Conservation (phyloP, 2,888 invertebrate species). For the Notocelia uddmanniana region DNA sequence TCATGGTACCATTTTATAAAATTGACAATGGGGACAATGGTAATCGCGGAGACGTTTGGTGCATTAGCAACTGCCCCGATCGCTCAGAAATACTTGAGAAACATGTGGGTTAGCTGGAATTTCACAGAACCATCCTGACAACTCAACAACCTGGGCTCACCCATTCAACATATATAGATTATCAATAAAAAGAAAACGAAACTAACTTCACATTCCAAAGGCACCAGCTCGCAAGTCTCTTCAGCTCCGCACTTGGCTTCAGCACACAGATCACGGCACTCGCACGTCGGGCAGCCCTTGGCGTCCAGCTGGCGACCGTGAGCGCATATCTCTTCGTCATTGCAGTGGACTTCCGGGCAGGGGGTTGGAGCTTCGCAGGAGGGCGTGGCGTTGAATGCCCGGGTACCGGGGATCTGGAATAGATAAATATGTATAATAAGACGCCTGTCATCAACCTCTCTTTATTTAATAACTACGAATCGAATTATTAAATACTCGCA, state of each 20-base stretch:
- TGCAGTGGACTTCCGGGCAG: constrained; percentile 70
- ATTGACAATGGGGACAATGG: too few relatives aligned
- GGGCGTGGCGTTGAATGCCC: constrained; percentile 86
- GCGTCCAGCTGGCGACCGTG: constrained; percentile 73
- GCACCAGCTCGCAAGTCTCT: constrained; percentile 81
- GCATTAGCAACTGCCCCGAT: too few relatives aligned
- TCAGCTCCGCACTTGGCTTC: constrained; percentile 89
- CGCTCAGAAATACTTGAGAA: too few relatives aligned
- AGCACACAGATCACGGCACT: constrained; percentile 92
- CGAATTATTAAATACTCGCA: too few relatives aligned
- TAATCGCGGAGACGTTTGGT: too few relatives aligned
- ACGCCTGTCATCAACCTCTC: not conserved
- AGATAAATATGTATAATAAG: not conserved
- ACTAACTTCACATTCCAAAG: constrained; percentile 76
- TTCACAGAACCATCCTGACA: too few relatives aligned
- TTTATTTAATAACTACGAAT: too few relatives aligned
- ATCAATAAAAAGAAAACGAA: not conserved
- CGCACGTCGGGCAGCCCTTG: constrained; percentile 90
- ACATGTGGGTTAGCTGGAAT: too few relatives aligned
- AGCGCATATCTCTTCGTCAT: constrained; percentile 64
- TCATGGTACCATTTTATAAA: too few relatives aligned
- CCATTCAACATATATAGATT: not conserved
- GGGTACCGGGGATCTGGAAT: constrained; percentile 86
- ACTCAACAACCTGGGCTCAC: too few relatives aligned
- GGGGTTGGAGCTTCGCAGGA: constrained; percentile 66